Evolutionary conservation across 2,113 vertebrate species (phyloP).

Genomic region (Porphyrio hochstetteri): DNA sequence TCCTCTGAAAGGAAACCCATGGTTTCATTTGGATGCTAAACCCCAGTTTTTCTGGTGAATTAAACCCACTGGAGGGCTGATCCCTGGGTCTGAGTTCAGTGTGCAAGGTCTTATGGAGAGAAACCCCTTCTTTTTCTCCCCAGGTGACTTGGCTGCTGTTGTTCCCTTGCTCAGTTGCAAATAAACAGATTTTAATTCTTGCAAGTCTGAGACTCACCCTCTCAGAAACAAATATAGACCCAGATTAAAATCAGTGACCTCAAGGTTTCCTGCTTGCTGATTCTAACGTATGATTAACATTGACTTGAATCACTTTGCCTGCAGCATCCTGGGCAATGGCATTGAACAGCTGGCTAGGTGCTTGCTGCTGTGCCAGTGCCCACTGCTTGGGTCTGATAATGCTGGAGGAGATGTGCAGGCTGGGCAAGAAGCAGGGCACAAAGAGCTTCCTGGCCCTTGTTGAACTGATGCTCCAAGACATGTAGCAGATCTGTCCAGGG

Average conservation of each 20-base stretch:
- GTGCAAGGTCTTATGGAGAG: background rate
- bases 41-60: background rate
- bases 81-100: background rate
- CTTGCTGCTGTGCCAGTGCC: background rate
- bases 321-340: background rate
- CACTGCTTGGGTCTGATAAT: background rate
- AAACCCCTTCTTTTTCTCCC: background rate
- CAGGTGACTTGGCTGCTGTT: background rate
- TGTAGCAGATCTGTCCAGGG: background rate
- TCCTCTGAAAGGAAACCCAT: background rate
- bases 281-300: background rate
- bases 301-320: background rate
- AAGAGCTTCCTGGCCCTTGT: background rate
- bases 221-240: background rate
- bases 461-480: background rate
- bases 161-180: background rate
- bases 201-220: background rate
- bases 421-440: background rate
- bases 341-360: background rate
- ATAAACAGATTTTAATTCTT: background rate
- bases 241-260: conserved; percentile 6
- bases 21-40: background rate
- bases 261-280: conserved; percentile 19
- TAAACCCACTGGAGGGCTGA: background rate
- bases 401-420: background rate